Evolutionary conservation across 2,888 invertebrate genomes (phyloP), one percentile per base, ranked within the genome.

Genomic region (Oxycera nigricornis): DNA sequence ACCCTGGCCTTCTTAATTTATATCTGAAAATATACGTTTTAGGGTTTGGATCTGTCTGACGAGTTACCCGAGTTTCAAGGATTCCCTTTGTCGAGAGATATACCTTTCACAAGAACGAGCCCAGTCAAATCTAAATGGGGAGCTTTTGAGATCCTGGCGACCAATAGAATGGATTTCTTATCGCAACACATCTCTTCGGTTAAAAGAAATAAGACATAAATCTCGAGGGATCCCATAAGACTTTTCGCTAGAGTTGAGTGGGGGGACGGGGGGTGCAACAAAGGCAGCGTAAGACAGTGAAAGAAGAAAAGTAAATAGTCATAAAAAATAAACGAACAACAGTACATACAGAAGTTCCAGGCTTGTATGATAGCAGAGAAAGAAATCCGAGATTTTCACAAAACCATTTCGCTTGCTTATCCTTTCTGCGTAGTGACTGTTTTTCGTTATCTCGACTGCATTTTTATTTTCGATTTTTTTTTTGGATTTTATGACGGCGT

Each of bases 381-480:
- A 59, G 59, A 59, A 14, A 59, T 59, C 30, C 30, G 28, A n/a
- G 17, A 28, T 59, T 59, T 30, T 59, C 30, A 59, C 17, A 30
- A 30, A 24, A 28, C 22, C 59, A n/a, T 59, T 39, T 41, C n/a
- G 24, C 24, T 65, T 65, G 22, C 65, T 39, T 31, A 65, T 65
- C 65, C 65, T 41, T 65, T 65, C 24, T 41, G 24, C 26, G 9
- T 22, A 41, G 65, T 41, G 65, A 65, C 41, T 41, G 39, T 65
- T 70, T 70, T 68, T 70, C 20, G 72, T 75, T 75, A 75, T 75
- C 75, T 75, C 59, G 67, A 74, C 72, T 75, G 75, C 75, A 75
- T 62, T 75, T 74, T 72, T 73, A 70, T 70, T 70, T 65, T 65
- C 65, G 73, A 73, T 75, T 75, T 75, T 74, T 70, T 74, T 70